These are phyloP conservation scores for Rhingia campestris DNA, from an alignment of 2,888 invertebrate genomes.

Conservation along the genomic window DNA sequence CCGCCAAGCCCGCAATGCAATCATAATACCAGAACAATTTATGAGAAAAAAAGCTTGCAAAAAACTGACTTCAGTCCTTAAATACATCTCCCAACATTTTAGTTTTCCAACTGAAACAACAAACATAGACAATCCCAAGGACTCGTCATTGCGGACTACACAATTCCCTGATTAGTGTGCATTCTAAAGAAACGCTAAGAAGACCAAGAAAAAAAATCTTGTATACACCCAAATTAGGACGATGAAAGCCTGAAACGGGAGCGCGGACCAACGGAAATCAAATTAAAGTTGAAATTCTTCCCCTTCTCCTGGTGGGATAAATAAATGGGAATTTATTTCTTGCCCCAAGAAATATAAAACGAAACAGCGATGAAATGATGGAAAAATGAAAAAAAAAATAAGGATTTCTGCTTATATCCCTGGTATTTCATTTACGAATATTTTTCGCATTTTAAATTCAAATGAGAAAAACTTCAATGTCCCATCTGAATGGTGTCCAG, in stretches of 20 bases:
- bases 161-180: slow-evolving; percentile 41
- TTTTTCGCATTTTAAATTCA: slow-evolving; percentile 54
- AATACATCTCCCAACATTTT: slow-evolving; percentile 13
- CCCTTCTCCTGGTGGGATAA: slow-evolving; percentile 39
- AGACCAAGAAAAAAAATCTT: background rate
- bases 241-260: slow-evolving; percentile 1
- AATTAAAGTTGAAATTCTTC: slow-evolving; percentile 47
- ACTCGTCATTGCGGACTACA: slow-evolving; percentile 11
- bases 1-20: background rate
- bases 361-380: slow-evolving; percentile 5
- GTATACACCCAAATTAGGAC: slow-evolving; percentile 15
- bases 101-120: slow-evolving; percentile 20
- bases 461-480: slow-evolving; percentile 31
- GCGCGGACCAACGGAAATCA: slow-evolving; percentile 38
- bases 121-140: slow-evolving; percentile 1
- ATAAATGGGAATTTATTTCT: slow-evolving; percentile 41
- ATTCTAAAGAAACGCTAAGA: background rate
- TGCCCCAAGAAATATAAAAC: slow-evolving; percentile 1
- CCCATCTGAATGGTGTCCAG: background rate
- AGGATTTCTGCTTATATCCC: background rate
- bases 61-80: background rate
- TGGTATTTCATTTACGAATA: slow-evolving; percentile 18
- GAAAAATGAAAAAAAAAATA: slow-evolving; percentile 23
- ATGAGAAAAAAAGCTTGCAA: background rate
- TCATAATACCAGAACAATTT: background rate